Base-by-base conservation (phyloP, 2,797 vertebrate species). In the Lacerta bilineata region DNA sequence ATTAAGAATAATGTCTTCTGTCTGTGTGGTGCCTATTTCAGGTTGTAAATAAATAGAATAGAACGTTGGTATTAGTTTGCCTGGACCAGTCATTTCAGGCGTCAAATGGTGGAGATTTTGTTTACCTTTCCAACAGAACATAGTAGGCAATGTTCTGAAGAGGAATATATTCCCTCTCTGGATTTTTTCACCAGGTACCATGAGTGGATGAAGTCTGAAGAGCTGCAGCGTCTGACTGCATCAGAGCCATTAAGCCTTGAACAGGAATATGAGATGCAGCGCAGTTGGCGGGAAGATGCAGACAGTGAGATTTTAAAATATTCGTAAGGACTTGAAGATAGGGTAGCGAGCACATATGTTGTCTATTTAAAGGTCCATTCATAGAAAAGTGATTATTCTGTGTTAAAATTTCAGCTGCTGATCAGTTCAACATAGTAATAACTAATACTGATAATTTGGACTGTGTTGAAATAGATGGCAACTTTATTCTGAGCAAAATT, bases 261-360 rank as follows among this genome's bases (percentile, higher is more conserved):
- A 75, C 98, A 99, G 96, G 99, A 99, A 95, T 98, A 98, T 0
- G 96, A 97, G 39, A 99, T 99, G 98, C 98, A 99, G 95, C 94
- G 33, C 91, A 98, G 98, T 97, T 99, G 99, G 99, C 96, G 89
- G 92, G 98, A 99, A 0, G 98, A 99, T 0, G 0, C 92, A 0
- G 98, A 99, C 96, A 99, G 99, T 99, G 95, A 97, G 98, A 71
- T 69, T 0, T 43, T 80, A 41, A 1, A 87, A 4, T 0, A 0
- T 61, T 50, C 83, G 2, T 41, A 59, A 5, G 25, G n/a, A 8
- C 18, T 79, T 0, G 61, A 15, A 76, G 68, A 8, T 27, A 77
- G 18, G 76, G 77, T 1, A 2, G 1, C 7, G 41, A 59, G 27
- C 50, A 13, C 8, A 46, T 84, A 46, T 18, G 9, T 41, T 18